Conservation (phyloP, 2,888 invertebrate species). For the Heteropelma amictum region DNA sequence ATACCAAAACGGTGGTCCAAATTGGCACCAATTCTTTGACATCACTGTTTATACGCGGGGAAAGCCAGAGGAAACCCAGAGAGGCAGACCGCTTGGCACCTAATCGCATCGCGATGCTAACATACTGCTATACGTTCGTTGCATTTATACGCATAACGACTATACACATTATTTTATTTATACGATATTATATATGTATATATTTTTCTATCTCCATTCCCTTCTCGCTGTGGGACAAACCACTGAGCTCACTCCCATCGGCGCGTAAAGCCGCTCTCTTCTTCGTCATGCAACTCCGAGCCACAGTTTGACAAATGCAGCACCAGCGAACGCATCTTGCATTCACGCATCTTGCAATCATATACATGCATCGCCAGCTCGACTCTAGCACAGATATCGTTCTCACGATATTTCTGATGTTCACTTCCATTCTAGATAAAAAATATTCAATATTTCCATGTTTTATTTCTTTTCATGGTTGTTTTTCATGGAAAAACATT, state of each 20-base stretch:
- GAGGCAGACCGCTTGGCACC: slow-evolving; percentile 74
- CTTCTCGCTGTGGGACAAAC: background rate
- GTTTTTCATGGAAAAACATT: too few relatives aligned
- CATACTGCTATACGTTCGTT: slow-evolving; percentile 4
- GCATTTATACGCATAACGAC: slow-evolving; percentile 16
- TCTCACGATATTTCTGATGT: slow-evolving; percentile 43
- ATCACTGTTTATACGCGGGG: background rate
- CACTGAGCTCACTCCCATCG: slow-evolving; percentile 6
- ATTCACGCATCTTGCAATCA: background rate
- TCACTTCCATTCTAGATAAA: too few relatives aligned
- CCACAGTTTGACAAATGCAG: slow-evolving; percentile 10
- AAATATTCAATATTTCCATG: too few relatives aligned
- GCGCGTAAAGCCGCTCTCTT: slow-evolving; percentile 28
- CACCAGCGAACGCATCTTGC: slow-evolving; percentile 31
- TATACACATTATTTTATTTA: too few relatives aligned
- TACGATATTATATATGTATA: too few relatives aligned
- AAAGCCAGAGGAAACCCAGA: slow-evolving; percentile 33
- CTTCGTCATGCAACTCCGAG: background rate
- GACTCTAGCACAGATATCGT: background rate
- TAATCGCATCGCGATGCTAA: slow-evolving; percentile 46
- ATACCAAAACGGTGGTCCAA: background rate
- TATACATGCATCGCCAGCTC: background rate
- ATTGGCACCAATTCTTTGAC: background rate
- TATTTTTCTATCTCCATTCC: slow-evolving; percentile 15
- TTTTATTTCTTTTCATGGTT: too few relatives aligned